A percentile compares a stretch with the other conserved stretches of the same genome.
These are phyloP conservation scores for Pogonophryne albipinna DNA, from an alignment of 2,797 vertebrate species.

Conservation along the genomic window DNA sequence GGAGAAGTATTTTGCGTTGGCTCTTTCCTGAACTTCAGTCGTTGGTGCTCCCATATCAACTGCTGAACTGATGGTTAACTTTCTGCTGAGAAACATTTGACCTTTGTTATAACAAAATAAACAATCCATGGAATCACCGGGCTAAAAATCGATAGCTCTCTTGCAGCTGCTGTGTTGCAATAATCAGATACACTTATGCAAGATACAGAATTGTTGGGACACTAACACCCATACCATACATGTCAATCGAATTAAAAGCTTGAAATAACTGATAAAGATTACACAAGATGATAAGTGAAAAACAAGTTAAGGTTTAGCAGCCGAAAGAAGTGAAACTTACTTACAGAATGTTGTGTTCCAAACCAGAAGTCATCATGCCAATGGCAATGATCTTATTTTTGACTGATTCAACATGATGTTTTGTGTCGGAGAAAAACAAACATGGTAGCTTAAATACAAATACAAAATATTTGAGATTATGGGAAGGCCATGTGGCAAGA, in stretches of 20 bases:
- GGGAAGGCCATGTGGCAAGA: background rate
- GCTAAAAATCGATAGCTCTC: slow-evolving; percentile 40
- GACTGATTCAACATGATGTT: background rate
- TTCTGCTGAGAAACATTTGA: slow-evolving; percentile 10
- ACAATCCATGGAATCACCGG: slow-evolving; percentile 18
- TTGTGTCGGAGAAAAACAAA: too few species aligned
- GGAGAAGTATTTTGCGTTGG: too few species aligned
- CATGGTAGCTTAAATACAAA: too few species aligned
- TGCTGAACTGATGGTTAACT: background rate
- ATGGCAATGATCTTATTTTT: background rate
- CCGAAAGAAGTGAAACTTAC: background rate
- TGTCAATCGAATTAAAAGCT: background rate
- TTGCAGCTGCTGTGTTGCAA: slow-evolving; percentile 45
- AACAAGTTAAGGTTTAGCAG: background rate
- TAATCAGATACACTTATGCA: slow-evolving; percentile 29
- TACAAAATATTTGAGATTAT: too few species aligned
- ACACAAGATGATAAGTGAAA: background rate
- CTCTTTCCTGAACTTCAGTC: slow-evolving; percentile 1
- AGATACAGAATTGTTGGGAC: slow-evolving; percentile 3
- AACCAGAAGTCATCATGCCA: background rate
- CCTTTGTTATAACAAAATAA: slow-evolving; percentile 49
- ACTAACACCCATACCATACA: background rate
- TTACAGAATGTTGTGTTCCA: background rate
- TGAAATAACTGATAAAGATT: background rate
- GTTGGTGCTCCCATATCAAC: background rate